Percentiles rank a stretch among this genome's conserved stretches.
These are phyloP conservation scores for Seriola quinqueradiata DNA, from an alignment of 2,113 vertebrate genomes.

Conservation along the genomic window DNA sequence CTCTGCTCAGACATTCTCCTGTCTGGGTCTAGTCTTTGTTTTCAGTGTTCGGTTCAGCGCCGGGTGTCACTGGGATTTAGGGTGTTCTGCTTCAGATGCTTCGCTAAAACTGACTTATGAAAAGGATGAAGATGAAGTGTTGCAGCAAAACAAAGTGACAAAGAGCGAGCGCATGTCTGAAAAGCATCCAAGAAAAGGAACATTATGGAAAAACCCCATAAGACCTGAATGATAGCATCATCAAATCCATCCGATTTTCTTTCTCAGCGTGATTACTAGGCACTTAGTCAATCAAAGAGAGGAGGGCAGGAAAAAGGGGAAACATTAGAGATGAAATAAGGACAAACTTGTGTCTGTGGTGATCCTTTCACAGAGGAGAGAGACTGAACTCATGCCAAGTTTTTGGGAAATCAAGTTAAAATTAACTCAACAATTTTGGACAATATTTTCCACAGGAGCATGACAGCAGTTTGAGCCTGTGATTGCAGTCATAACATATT, in stretches of 20 bases:
- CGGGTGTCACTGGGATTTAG: neutral
- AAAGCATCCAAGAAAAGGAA: neutral
- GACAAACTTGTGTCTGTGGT: neutral
- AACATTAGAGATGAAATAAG: neutral
- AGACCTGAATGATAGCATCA: neutral
- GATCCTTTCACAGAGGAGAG: neutral
- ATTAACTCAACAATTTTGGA: neutral
- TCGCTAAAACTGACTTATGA: neutral
- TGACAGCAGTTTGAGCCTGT: conserved; percentile 3
- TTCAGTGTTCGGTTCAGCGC: neutral
- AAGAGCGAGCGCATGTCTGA: neutral
- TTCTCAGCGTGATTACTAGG: neutral
- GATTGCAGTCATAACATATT: conserved; percentile 38
- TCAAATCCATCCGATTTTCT: neutral
- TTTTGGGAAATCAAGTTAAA: conserved; percentile 8
- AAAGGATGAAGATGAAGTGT: neutral
- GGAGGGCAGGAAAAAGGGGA: neutral
- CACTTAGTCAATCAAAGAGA: neutral
- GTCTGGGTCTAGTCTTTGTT: conserved; percentile 54
- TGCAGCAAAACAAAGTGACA: neutral
- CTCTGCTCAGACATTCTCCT: neutral
- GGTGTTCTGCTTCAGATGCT: conserved; percentile 4
- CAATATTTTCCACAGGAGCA: neutral
- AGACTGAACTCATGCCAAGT: neutral
- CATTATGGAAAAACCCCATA: neutral